Base-by-base conservation (phyloP, 2,113 vertebrate species). In the Chamaea fasciata region DNA sequence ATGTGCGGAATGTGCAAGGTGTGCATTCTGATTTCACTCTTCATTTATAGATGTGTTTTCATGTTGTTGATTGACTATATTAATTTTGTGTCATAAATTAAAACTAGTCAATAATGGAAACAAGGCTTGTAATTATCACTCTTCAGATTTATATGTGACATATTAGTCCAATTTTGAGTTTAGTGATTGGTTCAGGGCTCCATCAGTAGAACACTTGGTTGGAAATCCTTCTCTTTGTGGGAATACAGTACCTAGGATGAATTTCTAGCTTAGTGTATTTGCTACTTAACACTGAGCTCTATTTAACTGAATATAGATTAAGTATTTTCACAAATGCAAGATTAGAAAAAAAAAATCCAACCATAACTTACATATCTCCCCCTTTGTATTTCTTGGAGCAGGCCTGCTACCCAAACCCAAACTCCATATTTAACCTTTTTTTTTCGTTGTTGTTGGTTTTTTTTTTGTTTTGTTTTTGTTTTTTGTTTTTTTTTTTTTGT, bases 181-280 rank as follows among this genome's bases (percentile, higher is more conserved):
- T 65, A 42, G 85, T 50, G 52, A 20, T 88, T 10, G 9, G 76
- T 86, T 83, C 93, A 81, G 50, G 37, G 33, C 59, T 90, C 80
- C 57, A 82, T 77, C 55, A 81, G 69, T 87, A 89, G 83, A 91
- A 49, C 76, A 97, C 94, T 91, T 97, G 84, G 83, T 81, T 94
- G 91, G 93, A 69, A 93, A 92, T 81, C 85, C 77, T 97, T 74
- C 68, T 77, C 28, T 88, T 82, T 86, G 69, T 86, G 96, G 71
- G 70, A 92, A 75, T 76, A 67, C 16, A 59, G 76, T 87, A 95
- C 50, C 67, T 92, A 93, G 83, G 77, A 78, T 93, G 65, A 97
- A 96, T 96, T 90, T 92, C 74, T 93, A 46, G 74, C 42, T 91
- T 87, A 81, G 44, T 56, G 35, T 81, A 44, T 49, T 91, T 96